Conservation (phyloP, 2,888 invertebrate genomes). For the Zhuqinia jingwanae region DNA sequence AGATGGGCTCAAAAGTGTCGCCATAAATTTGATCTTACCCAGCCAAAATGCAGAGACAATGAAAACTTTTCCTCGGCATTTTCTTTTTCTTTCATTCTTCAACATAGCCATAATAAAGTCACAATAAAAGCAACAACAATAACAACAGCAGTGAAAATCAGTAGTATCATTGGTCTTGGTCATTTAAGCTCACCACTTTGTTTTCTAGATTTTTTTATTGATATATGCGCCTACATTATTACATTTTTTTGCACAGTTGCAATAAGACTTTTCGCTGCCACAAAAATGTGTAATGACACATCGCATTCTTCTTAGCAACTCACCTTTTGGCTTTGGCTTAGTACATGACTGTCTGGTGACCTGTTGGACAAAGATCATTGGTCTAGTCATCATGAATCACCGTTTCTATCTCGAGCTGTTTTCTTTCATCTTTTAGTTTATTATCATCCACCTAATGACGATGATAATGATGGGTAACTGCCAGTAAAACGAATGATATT, state of each 20-base stretch:
- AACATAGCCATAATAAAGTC: conserved; percentile 3
- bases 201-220: too few relatives aligned
- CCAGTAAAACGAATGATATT: conserved; percentile 21
- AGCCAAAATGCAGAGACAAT: not conserved
- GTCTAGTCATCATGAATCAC: not conserved
- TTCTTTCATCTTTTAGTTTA: conserved; percentile 3
- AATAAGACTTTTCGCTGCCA: not conserved
- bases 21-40: conserved; percentile 35
- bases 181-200: not conserved
- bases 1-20: conserved; percentile 23
- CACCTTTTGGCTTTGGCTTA: too few relatives aligned
- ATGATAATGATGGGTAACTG: not conserved
- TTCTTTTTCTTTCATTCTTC: conserved; percentile 5
- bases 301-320: not conserved
- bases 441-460: not conserved
- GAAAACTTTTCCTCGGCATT: too few relatives aligned
- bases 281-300: conserved; percentile 1
- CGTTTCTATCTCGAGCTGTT: conserved; percentile 29
- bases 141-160: not conserved
- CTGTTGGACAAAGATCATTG: not conserved
- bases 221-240: conserved; percentile 7
- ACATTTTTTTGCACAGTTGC: conserved; percentile 8
- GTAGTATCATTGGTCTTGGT: not conserved
- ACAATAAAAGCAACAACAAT: conserved; percentile 4
- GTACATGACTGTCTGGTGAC: conserved; percentile 32